Evolutionary conservation across 1,140 invertebrate species (phyloP).

Genomic region (Caenorhabditis elegans): WBcel235 BX284606.5:15355501-15356000

Average conservation of each 20-base stretch:
- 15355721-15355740: background rate
- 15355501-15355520: constrained; percentile 65
- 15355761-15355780: background rate
- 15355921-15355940: constrained; percentile 26
- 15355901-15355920: background rate
- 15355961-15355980: constrained; percentile 58
- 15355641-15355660: too few relatives aligned
- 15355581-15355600: background rate
- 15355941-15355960: constrained; percentile 34
- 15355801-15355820: constrained; percentile 17
- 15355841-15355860: constrained; percentile 34
- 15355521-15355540: constrained; percentile 51
- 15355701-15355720: background rate
- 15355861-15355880: constrained; percentile 21
- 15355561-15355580: background rate
- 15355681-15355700: too few relatives aligned
- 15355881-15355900: constrained; percentile 16
- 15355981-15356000: constrained; percentile 57
- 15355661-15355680: too few relatives aligned
- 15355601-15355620: background rate
- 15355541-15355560: constrained; percentile 59
- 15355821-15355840: background rate
- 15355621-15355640: background rate
- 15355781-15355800: constrained; percentile 29
- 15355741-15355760: background rate